These are phyloP conservation scores for Noctua fimbriata DNA, from an alignment of 2,888 invertebrate genomes.

Conservation along the genomic window DNA sequence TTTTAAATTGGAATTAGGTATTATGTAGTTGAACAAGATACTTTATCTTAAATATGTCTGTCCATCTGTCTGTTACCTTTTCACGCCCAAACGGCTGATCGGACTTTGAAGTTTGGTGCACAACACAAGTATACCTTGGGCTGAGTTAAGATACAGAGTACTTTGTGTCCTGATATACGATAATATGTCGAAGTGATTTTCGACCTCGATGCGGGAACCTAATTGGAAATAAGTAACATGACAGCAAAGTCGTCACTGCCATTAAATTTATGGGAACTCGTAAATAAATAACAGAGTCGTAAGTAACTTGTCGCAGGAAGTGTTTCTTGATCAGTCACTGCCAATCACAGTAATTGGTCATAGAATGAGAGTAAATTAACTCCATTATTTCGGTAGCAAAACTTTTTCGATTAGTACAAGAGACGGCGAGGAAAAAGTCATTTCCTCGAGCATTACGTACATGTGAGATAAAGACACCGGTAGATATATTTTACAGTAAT, in stretches of 20 bases:
- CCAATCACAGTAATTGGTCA: conserved; percentile 52
- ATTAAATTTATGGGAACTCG: conserved; percentile 29
- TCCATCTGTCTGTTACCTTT: neutral
- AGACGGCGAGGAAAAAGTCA: neutral
- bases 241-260: neutral
- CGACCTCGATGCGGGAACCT: neutral
- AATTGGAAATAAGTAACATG: neutral
- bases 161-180: neutral
- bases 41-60: neutral
- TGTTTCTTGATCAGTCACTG: conserved; percentile 44
- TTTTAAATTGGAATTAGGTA: too few species aligned
- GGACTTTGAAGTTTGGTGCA: neutral
- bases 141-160: neutral
- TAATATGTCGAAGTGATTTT: neutral
- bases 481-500: neutral
- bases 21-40: neutral
- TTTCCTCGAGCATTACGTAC: neutral
- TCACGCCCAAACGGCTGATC: neutral
- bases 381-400: conserved; percentile 30
- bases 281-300: conserved; percentile 42
- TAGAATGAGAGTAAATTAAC: conserved; percentile 28
- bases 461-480: neutral
- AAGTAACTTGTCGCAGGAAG: conserved; percentile 12
- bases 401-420: conserved; percentile 29
- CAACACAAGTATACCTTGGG: neutral